Evolutionary conservation across 2,888 invertebrate species (phyloP), one percentile per base, ranked within the genome.

Genomic region (Strigamia transsilvanica): DNA sequence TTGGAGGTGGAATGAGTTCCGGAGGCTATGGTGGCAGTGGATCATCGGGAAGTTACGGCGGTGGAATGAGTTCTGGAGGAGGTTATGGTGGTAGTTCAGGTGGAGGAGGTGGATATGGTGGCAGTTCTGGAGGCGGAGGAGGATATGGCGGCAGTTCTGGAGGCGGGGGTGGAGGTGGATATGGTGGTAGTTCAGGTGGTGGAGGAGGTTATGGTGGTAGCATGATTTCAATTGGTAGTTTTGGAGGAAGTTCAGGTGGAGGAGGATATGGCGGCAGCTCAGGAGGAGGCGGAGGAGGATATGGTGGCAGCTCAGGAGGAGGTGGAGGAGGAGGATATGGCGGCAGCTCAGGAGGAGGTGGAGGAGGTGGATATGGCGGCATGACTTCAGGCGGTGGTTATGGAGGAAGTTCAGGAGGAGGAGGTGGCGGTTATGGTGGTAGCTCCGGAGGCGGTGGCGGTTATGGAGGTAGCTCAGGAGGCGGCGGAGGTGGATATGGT

Each of bases 241-340:
- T 18, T 18, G 61, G 61, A 2, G 61, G 61, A 9, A 61, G 61
- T 10, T 61, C 61, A 21, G 61, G 61, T 18, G 61, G 61, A 13
- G 46, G 46, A 46, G 46, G 46, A 21, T 61, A 61, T 10, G 61
- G 61, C n/a, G 61, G 61, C 21, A 61, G 61, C 61, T 61, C 61
- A 21, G 61, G 61, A 61, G 61, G 61, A 2, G 61, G 61, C 6
- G 61, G 61, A 61, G 61, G 61, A 61, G 61, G 61, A 21, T 61
- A 61, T 18, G 61, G 61, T 3, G 61, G 61, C 61, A 61, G 61
- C 23, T 61, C 61, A 21, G 61, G 61, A 56, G 56, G 56, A 61
- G 61, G 61, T 61, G 61, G 61, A 13, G 51, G 51, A 51, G 10
- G 51, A 6, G 61, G 61, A 61, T 61, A 61, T 18, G 61, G 61